phyloP scores from a whole-genome alignment of 2,888 invertebrate species.

The Proisotoma minuta region DNA sequence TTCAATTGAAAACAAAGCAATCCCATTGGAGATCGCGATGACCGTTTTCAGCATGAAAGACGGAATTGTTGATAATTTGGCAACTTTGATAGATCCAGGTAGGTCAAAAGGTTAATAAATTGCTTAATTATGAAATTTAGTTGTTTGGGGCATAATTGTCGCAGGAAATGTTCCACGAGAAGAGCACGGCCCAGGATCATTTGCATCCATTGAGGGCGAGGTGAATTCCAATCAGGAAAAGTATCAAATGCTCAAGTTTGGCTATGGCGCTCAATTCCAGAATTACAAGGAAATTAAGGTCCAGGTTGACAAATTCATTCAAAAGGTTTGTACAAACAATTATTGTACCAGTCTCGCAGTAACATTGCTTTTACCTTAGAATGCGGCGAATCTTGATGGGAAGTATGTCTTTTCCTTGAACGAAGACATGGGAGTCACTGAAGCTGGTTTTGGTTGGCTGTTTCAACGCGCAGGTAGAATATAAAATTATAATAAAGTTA shows the following conservation, averaged over 20 bases:
- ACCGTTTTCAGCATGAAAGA: not conserved
- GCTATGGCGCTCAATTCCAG: not conserved
- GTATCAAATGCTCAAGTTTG: not conserved
- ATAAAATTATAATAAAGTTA: too few relatives aligned
- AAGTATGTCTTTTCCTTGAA: not conserved
- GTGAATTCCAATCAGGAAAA: not conserved
- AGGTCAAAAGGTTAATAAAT: too few relatives aligned
- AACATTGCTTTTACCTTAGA: not conserved
- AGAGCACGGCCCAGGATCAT: too few relatives aligned
- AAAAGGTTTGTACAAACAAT: not conserved
- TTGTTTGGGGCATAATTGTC: too few relatives aligned
- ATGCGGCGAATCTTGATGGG: too few relatives aligned
- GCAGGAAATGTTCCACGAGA: too few relatives aligned
- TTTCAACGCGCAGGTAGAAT: not conserved
- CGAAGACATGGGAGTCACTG: not conserved
- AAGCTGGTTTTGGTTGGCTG: not conserved
- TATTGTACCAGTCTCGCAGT: not conserved
- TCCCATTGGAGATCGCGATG: not conserved
- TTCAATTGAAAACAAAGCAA: not conserved
- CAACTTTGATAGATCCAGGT: conserved; percentile 4
- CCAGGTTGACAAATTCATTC: not conserved
- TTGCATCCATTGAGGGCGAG: too few relatives aligned
- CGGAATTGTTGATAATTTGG: not conserved
- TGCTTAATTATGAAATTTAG: too few relatives aligned
- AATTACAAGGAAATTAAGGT: not conserved